A percentile compares a stretch with the other conserved stretches of the same genome.
Conservation (phyloP, 2,113 vertebrate genomes). For the Chaetorhynchus papuensis region DNA sequence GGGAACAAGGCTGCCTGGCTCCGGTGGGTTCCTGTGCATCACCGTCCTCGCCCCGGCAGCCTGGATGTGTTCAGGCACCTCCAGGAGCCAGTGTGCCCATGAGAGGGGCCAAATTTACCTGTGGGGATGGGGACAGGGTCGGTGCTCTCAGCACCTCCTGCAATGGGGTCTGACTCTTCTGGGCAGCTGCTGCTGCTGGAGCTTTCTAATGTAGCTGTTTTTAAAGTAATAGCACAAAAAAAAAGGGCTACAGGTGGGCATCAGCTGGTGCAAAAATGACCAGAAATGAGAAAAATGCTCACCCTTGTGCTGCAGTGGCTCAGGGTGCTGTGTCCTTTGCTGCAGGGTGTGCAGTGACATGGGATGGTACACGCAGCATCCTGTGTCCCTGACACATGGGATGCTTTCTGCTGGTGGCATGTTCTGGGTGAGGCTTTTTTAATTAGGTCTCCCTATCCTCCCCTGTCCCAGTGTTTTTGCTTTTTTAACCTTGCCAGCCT, state of each 20-base stretch:
- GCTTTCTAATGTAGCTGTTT: not conserved
- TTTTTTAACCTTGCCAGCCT: not conserved
- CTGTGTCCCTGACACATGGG: accelerated
- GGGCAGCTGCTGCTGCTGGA: not conserved
- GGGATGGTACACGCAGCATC: not conserved
- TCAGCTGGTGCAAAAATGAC: not conserved
- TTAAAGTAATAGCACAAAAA: not conserved
- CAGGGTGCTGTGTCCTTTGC: not conserved
- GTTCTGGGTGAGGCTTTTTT: not conserved
- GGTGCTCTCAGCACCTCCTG: not conserved
- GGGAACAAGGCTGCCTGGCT: not conserved
- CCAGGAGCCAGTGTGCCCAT: not conserved
- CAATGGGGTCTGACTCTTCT: not conserved
- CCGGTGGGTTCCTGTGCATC: not conserved
- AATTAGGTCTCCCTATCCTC: not conserved
- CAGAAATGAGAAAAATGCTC: not conserved
- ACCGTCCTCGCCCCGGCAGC: accelerated
- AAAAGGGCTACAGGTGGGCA: not conserved
- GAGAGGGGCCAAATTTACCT: not conserved
- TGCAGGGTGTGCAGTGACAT: not conserved
- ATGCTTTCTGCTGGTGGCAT: not conserved
- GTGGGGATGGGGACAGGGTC: accelerated
- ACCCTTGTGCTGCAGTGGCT: not conserved
- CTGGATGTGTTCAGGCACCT: not conserved
- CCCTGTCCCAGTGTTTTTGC: accelerated